phyloP scores from a whole-genome alignment of 2,797 vertebrate species.

The Megalops cyprinoides region DNA sequence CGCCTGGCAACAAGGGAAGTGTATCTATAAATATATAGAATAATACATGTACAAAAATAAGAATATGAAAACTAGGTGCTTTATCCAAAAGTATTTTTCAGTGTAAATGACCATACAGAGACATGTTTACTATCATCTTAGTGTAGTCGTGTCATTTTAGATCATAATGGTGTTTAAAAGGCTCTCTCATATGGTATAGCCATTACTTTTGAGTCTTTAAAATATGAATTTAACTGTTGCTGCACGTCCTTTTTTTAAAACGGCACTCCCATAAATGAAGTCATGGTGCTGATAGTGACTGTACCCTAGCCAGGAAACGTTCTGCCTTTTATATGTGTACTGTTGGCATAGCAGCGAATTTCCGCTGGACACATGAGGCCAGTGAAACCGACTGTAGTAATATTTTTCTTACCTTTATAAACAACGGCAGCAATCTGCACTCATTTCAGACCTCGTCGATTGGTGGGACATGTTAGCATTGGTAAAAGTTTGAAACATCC shows the following conservation, averaged over 20 bases:
- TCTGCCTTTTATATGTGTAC: not conserved
- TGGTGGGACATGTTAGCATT: conserved; percentile 25
- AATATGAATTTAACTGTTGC: not conserved
- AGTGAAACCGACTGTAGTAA: not conserved
- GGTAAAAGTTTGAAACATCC: conserved; percentile 25
- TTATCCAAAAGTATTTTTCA: not conserved
- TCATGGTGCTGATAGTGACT: not conserved
- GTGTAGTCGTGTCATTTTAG: too few species aligned
- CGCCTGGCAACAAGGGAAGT: not conserved
- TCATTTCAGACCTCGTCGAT: conserved; percentile 36
- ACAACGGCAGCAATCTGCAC: conserved; percentile 27
- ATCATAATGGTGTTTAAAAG: not conserved
- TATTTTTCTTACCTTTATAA: conserved; percentile 42
- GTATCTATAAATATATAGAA: too few species aligned
- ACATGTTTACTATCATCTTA: not conserved
- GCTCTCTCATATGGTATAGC: not conserved
- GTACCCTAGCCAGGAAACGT: not conserved
- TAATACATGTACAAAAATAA: too few species aligned
- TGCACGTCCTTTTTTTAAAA: not conserved
- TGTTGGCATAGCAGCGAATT: not conserved
- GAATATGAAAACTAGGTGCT: not conserved
- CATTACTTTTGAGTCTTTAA: not conserved
- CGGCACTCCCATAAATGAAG: not conserved
- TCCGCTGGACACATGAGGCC: not conserved
- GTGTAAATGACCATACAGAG: not conserved